phyloP scores from a whole-genome alignment of 2,888 invertebrate genomes.

The Leistus spinibarbis region DNA sequence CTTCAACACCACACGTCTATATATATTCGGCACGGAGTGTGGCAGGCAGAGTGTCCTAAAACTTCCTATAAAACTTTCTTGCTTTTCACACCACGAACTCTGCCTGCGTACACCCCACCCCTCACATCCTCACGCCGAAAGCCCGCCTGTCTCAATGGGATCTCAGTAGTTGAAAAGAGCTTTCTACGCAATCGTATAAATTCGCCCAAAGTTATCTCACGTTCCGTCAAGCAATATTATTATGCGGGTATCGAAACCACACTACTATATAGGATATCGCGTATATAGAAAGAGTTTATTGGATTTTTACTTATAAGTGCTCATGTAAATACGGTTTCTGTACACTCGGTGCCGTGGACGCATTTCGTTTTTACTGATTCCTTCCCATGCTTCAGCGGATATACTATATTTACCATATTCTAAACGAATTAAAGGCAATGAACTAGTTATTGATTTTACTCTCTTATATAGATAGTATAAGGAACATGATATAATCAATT shows the following conservation, averaged over 20 bases:
- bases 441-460: too few relatives aligned
- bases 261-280: background rate
- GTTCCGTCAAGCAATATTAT: constrained; percentile 4
- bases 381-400: too few relatives aligned
- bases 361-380: background rate
- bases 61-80: background rate
- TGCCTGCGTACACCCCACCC: too few relatives aligned
- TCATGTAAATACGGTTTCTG: background rate
- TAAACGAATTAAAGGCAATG: too few relatives aligned
- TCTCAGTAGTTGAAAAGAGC: constrained; percentile 10
- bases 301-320: constrained; percentile 7
- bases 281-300: background rate
- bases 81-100: background rate
- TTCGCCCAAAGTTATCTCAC: constrained; percentile 14
- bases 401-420: too few relatives aligned
- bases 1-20: background rate
- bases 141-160: background rate
- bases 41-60: background rate
- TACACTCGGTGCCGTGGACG: background rate
- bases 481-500: too few relatives aligned
- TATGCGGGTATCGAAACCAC: constrained; percentile 3
- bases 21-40: background rate
- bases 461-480: too few relatives aligned
- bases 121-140: too few relatives aligned
- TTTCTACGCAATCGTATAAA: constrained; percentile 29